These are phyloP conservation scores for Anguilla obscura DNA, from an alignment of 2,797 vertebrate genomes.

Conservation along the genomic window DNA sequence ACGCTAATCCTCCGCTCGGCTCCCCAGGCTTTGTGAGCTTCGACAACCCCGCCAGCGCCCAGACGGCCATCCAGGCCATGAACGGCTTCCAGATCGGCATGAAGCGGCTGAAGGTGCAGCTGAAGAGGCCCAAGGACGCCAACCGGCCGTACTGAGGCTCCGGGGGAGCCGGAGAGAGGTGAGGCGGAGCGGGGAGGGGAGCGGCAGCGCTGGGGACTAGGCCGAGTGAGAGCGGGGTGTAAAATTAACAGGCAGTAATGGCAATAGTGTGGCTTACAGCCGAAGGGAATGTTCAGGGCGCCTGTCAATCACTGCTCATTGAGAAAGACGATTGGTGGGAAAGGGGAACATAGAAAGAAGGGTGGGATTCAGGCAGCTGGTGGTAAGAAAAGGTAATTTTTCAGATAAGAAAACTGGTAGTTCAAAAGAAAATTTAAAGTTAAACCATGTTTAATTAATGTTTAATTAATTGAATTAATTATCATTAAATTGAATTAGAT, in stretches of 20 bases:
- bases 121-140: slow-evolving; percentile 94
- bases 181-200: slow-evolving; percentile 27
- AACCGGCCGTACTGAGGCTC: slow-evolving; percentile 88
- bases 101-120: slow-evolving; percentile 94
- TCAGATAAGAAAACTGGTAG: not conserved
- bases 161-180: slow-evolving; percentile 39
- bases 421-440: slow-evolving; percentile 42
- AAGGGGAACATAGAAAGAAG: not conserved
- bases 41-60: slow-evolving; percentile 93
- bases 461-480: not conserved
- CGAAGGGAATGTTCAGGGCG: slow-evolving; percentile 36
- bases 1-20: slow-evolving; percentile 13
- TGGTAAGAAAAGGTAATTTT: slow-evolving; percentile 14
- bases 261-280: slow-evolving; percentile 26
- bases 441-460: slow-evolving; percentile 48
- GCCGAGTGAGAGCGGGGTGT: slow-evolving; percentile 18
- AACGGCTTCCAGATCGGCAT: slow-evolving; percentile 96
- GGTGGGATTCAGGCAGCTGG: slow-evolving; percentile 9
- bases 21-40: slow-evolving; percentile 88
- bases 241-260: no score
- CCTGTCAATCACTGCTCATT: slow-evolving; percentile 17
- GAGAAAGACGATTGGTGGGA: slow-evolving; percentile 1
- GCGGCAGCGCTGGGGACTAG: slow-evolving; percentile 23
- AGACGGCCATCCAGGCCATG: slow-evolving; percentile 87
- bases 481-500: slow-evolving; percentile 41